These are phyloP conservation scores for Paragorgia papillata DNA, from an alignment of 92 coral and sea anemone genomes.

Conservation along the genomic window DNA sequence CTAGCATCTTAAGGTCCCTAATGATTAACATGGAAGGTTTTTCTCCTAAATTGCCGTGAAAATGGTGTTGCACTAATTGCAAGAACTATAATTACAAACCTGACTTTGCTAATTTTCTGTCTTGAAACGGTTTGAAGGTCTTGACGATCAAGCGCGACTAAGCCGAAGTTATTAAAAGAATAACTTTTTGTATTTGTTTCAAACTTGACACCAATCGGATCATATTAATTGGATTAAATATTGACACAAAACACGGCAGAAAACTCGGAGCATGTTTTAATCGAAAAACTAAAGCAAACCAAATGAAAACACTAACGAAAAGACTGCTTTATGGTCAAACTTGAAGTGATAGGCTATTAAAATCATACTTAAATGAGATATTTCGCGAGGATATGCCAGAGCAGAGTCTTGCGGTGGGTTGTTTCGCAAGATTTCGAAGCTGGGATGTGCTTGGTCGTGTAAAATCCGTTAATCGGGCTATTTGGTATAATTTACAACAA, in stretches of 20 bases:
- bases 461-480: conserved; percentile 24
- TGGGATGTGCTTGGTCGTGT: conserved; percentile 24
- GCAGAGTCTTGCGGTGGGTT: neutral
- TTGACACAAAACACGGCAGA: neutral
- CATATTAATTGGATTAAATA: conserved; percentile 19
- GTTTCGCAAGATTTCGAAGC: conserved; percentile 17
- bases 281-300: neutral
- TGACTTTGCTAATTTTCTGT: neutral
- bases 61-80: too few relatives aligned
- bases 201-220: conserved; percentile 16
- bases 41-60: too few relatives aligned
- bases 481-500: conserved; percentile 2
- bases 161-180: neutral
- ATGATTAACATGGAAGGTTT: too few relatives aligned
- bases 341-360: neutral
- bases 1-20: too few relatives aligned
- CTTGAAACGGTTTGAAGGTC: neutral
- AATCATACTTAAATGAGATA: neutral
- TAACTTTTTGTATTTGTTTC: neutral
- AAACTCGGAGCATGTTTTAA: neutral
- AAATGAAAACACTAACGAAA: neutral
- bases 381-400: neutral
- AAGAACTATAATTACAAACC: neutral
- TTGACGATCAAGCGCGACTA: neutral
- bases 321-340: neutral